Base-by-base conservation (phyloP, 2,888 invertebrate species). In the Sphinx pinastri region DNA sequence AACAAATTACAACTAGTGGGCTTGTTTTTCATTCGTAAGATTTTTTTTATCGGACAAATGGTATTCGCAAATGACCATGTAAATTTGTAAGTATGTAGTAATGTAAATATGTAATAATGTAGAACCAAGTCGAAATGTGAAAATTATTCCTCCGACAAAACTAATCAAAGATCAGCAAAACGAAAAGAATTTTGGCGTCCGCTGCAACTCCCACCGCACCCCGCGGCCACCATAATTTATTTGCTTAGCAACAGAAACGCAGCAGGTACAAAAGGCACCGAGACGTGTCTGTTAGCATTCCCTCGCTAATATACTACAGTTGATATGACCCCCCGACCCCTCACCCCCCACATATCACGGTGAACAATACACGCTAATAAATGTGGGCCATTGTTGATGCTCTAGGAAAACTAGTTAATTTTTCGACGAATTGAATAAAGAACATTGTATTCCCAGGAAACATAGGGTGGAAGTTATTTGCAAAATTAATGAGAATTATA, bases 151-250 rank as follows among this genome's bases (percentile, higher is more conserved):
- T 5, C 0, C 7, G 38, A 0, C 38, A 38, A 38, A 38, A 38
- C 8, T 3, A 8, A 38, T 38, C 38, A 7, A 38, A 38, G 0
- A 25, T 13, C 19, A 7, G 13, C 31, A 13, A 25, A 25, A 2
- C 19, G 0, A 47, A 19, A 49, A 19, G 45, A 8, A 1, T 16
- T 0, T 52, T 11, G 16, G 14, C 5, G 12, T 31, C 16, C 77
- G 73, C 79, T 45, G 0, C 5, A 68, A 76, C 38, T 72, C 57
- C 45, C 49, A 45, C 77, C 76, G 0, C 71, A 72, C 71, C 69
- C 16, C 31, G 16, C 59, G 25, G 69, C 71, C 72, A 73, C 78
- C 75, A 77, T 79, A 80, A 79, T 77, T 63, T 57, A 68, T 68
- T 68, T 57, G 55, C 47, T 80, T 79, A 74, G 74, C 71, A 73